Base-by-base conservation (phyloP, 2,113 vertebrate genomes). In the Phaethornis superciliosus region DNA sequence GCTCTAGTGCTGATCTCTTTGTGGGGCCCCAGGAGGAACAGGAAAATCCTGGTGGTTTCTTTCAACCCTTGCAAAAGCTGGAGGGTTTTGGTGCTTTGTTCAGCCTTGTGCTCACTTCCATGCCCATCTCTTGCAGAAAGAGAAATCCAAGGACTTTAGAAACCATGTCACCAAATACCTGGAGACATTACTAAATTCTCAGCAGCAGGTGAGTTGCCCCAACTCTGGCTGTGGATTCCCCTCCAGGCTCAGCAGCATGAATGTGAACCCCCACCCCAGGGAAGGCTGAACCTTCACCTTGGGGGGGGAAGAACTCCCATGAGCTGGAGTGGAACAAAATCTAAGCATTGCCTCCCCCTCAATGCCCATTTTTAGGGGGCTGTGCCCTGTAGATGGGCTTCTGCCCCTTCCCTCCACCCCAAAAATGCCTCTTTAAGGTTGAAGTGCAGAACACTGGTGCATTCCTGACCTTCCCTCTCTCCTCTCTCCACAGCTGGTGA, bases 61-160 rank as follows among this genome's bases (percentile, higher is more conserved):
- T 44, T 59, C 85, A 27, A 49, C 6, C 21, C 19, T 12, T 10
- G 3, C 12, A 15, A 15, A 44, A 15, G 37, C 24, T 0, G 1
- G 59, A 26, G 59, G 35, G 35, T 54, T 62, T 63, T 37, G 11
- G 44, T 51, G 52, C 23, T 37, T 79, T 1, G 2, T 51, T 28
- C 30, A 75, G 46, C 69, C 30, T 85, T 4, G 19, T 6, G 1
- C 69, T 76, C 59, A 67, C 21, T 22, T 26, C 58, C 20, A 3
- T 2, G 4, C 63, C 24, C 2, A 0, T 94, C 35, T 95, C 69
- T 69, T 96, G 67, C 97, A 99, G 99, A 99, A 98, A 97, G 99
- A 99, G 96, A 99, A 99, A 96, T 98, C 98, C 58, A 99, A 98
- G 96, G 99, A 99, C 97, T 99, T 99, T 97, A 99, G 98, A 96